phyloP scores from a whole-genome alignment of 2,888 invertebrate species.

The Unio pictorum region DNA sequence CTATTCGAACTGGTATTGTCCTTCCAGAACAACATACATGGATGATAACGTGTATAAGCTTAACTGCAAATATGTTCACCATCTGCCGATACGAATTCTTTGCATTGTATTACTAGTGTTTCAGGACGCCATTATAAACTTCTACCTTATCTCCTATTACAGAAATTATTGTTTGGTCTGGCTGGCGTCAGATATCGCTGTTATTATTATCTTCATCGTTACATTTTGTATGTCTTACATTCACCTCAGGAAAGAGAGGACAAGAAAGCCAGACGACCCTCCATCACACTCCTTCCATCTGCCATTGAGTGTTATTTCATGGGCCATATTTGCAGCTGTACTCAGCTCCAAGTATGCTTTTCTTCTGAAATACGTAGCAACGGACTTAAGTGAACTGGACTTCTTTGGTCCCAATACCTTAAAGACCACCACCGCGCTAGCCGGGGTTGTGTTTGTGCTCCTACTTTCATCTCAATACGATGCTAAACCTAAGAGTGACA shows the following conservation, averaged over 20 bases:
- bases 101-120: conserved; percentile 49
- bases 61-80: conserved; percentile 12
- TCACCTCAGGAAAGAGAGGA: conserved; percentile 12
- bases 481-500: conserved; percentile 70
- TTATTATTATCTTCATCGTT: conserved; percentile 67
- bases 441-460: conserved; percentile 74
- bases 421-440: conserved; percentile 69
- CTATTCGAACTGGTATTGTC: too few species aligned
- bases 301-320: conserved; percentile 73
- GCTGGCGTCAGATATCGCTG: conserved; percentile 71
- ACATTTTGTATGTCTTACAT: conserved; percentile 21
- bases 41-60: too few species aligned
- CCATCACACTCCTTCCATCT: conserved; percentile 15
- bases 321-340: conserved; percentile 74
- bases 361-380: conserved; percentile 72
- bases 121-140: conserved; percentile 72
- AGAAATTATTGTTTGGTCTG: conserved; percentile 68
- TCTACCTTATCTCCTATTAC: conserved; percentile 70
- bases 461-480: conserved; percentile 75
- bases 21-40: too few species aligned
- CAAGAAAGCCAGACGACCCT: too few species aligned
- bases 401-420: conserved; percentile 73
- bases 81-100: conserved; percentile 44
- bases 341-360: conserved; percentile 74
- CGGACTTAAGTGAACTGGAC: conserved; percentile 60